Base-by-base conservation (phyloP, 2,797 vertebrate species). In the Sparus aurata region DNA sequence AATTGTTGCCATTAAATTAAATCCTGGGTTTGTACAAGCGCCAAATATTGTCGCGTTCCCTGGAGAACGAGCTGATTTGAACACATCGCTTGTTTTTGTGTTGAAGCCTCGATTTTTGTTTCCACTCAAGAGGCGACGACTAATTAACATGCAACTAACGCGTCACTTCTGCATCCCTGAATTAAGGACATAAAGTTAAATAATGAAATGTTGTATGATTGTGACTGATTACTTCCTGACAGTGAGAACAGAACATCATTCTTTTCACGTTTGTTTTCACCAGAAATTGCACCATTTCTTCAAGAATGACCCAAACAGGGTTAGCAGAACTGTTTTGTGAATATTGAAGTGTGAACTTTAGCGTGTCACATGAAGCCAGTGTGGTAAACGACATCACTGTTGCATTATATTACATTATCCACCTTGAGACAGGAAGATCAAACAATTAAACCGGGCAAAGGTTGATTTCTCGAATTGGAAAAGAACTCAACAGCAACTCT, bases 331-430 rank as follows among this genome's bases (percentile, higher is more conserved):
- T 34, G 43, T 52, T 9, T 13, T 47, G 15, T 49, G 16, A 55
- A 57, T 11, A 34, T 34, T 7, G 12, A 5, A 57, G 5, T 57
- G 55, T 18, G 16, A 1, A 30, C 27, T 27, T 27, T 57, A 9
- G 8, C 15, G 27, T 27, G 23, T 55, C 15, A 3, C 27, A 25
- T 16, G 34, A 64, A 63, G 23, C n/a, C 34, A 15, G 17, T 20
- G 1, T 22, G 53, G 25, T 13, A 6, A 52, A 15, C 43, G 43
- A 61, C 58, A 61, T 61, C 69, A 68, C 53, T 12, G 43, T 50
- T 71, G 22, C 18, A 50, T 59, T 18, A 60, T 34, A 71, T 50
- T 71, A 34, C 18, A 60, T 70, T 9, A 60, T 34, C 12, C 13
- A 25, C 3, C n/a, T 52, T 25, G 30, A 59, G 57, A 53, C 16